phyloP scores from a whole-genome alignment of 1,140 invertebrate genomes.

The Pseudomyrmex flavicornis region DNA sequence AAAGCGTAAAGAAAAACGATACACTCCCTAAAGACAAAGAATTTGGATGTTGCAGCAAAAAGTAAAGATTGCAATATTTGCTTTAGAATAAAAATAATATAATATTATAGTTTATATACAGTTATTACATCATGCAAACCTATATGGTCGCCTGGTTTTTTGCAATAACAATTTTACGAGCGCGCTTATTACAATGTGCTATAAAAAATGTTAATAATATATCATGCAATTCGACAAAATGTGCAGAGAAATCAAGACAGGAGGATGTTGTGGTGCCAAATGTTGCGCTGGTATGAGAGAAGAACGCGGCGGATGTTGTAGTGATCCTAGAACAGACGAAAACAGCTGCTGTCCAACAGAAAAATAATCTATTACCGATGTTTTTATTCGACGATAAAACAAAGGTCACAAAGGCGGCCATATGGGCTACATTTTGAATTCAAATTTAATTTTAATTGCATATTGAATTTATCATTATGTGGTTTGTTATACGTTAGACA shows the following conservation, averaged over 20 bases:
- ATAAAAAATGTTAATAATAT: slow-evolving; percentile 27
- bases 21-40: slow-evolving; percentile 65
- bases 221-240: slow-evolving; percentile 66
- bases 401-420: slow-evolving; percentile 67
- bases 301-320: slow-evolving; percentile 70
- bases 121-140: slow-evolving; percentile 36
- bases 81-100: neutral
- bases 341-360: slow-evolving; percentile 69
- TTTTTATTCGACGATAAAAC: neutral
- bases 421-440: slow-evolving; percentile 50
- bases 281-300: slow-evolving; percentile 72
- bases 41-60: slow-evolving; percentile 73
- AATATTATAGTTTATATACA: neutral
- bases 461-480: neutral
- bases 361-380: slow-evolving; percentile 50
- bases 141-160: slow-evolving; percentile 66
- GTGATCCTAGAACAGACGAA: slow-evolving; percentile 46
- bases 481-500: neutral
- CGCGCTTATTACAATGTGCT: neutral
- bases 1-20: slow-evolving; percentile 65
- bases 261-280: slow-evolving; percentile 74
- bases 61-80: slow-evolving; percentile 61
- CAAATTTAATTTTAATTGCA: neutral
- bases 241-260: slow-evolving; percentile 70
- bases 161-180: neutral